Base-by-base conservation (phyloP, 1,140 invertebrate species). In the Conopomorpha cramerella region DNA sequence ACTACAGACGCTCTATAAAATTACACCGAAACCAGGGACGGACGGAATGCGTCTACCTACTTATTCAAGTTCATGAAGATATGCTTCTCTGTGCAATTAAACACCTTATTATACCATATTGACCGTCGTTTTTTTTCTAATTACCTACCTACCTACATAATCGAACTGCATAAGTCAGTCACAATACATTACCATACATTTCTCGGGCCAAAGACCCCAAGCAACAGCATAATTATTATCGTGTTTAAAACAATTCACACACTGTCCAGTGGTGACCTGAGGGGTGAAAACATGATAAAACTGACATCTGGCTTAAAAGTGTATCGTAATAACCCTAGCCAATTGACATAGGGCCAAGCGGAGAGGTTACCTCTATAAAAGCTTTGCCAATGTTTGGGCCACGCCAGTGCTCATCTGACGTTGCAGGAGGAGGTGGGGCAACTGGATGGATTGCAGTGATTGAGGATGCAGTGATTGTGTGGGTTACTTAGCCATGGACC, bases 291-390 rank as follows among this genome's bases (percentile, higher is more conserved):
- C 12, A 27, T 37, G 55, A 50, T 49, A 47, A 17, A 33, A 23
- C 27, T 48, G 58, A 56, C 48, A 51, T 41, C 31, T 12, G 33
- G 8, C 14, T 43, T 49, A 49, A 55, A 51, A 65, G 66, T 65
- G 65, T 67, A 67, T 67, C 66, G 15, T 55, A 51, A 62, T 64
- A 65, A 57, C 59, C 61, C 64, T 55, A 49, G 51, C 55, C 46
- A 48, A 36, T 31, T 28, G 27, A 8, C 42, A 41, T 65, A 71
- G 66, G 66, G 63, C 66, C 57, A 58, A 40, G 44, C 38, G 41
- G 49, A 49, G 51, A 70, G 66, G 66, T 66, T 71, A 68, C 38
- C 41, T 46, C 54, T 66, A 66, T 71, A 71, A 60, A 68, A 67
- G 57, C 54, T 42, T 47, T 38, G 41, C 34, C 34, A 45, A 34